Evolutionary conservation across 2,888 invertebrate genomes (phyloP).

Genomic region (Lepidochrysops patricia): DNA sequence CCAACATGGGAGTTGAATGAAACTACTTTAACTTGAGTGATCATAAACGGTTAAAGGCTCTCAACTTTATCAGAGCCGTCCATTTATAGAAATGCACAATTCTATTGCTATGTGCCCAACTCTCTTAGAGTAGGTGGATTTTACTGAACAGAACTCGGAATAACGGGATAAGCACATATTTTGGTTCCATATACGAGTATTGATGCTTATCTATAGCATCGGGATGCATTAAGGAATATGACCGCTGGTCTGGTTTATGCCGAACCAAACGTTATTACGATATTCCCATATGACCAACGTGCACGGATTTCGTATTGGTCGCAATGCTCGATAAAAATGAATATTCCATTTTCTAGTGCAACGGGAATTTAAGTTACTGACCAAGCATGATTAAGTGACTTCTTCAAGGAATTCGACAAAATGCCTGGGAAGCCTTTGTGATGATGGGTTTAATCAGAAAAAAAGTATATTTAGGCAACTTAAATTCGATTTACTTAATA

Average conservation of each 20-base stretch:
- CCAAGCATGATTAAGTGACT: no score
- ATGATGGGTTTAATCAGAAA: no score
- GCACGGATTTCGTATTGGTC: background rate
- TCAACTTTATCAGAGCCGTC: no score
- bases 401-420: no score
- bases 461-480: no score
- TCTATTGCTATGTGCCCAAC: no score
- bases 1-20: no score
- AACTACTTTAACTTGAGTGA: no score
- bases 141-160: background rate
- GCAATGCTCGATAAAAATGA: background rate
- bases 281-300: background rate
- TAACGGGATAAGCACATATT: background rate
- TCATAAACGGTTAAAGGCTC: no score
- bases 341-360: background rate
- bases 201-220: background rate
- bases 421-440: no score
- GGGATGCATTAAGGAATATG: slow-evolving; percentile 1
- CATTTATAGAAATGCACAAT: no score
- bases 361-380: background rate
- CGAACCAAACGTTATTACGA: background rate
- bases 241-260: background rate
- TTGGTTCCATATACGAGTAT: background rate
- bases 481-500: no score
- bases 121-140: background rate